These are phyloP conservation scores for Actias luna DNA, from an alignment of 2,888 invertebrate species.

Conservation along the genomic window DNA sequence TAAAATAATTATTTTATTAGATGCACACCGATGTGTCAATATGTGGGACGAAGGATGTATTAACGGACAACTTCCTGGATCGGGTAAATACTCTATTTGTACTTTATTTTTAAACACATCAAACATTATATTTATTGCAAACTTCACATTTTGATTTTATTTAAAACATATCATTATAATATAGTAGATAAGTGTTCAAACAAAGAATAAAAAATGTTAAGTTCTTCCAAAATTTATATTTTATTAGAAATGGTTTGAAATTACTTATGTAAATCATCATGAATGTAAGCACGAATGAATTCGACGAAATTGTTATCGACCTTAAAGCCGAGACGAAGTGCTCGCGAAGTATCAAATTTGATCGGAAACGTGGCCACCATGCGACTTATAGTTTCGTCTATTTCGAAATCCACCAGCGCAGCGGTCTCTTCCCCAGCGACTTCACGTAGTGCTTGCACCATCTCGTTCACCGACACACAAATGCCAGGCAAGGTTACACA, in stretches of 20 bases:
- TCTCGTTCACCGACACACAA: conserved; percentile 39
- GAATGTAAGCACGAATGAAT: conserved; percentile 44
- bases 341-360: conserved; percentile 42
- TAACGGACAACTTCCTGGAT: conserved; percentile 60
- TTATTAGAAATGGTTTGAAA: no score
- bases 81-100: conserved; percentile 37
- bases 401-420: conserved; percentile 38
- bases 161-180: no score
- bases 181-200: no score
- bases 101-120: background rate
- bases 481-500: conserved; percentile 49
- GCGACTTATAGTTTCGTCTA: conserved; percentile 38
- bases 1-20: conserved; percentile 25
- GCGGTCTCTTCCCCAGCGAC: conserved; percentile 43
- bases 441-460: conserved; percentile 39
- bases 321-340: conserved; percentile 44
- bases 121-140: no score
- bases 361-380: conserved; percentile 46
- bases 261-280: conserved; percentile 27
- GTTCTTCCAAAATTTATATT: no score
- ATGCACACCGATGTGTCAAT: conserved; percentile 40
- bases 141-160: no score
- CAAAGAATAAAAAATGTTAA: no score
- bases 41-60: conserved; percentile 73
- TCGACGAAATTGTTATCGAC: conserved; percentile 46